phyloP scores from a whole-genome alignment of 2,888 invertebrate species.

The Clusia tigrina region DNA sequence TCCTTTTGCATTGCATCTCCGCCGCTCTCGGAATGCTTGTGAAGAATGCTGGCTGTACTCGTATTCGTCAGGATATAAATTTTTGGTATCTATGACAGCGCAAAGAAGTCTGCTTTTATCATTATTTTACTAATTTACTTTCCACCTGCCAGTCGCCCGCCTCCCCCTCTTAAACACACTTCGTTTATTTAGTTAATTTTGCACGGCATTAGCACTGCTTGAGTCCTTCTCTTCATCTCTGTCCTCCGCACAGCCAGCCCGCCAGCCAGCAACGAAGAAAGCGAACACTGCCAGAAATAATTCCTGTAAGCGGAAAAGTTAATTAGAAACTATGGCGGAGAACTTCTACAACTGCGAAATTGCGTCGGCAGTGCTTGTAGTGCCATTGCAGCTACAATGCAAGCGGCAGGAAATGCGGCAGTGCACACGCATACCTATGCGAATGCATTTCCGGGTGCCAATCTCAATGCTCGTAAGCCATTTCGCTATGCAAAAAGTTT shows the following conservation, averaged over 20 bases:
- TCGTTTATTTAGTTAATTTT: not conserved
- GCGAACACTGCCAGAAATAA: not conserved
- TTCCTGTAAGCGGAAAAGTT: not conserved
- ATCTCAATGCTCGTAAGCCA: not conserved
- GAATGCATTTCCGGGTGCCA: not conserved
- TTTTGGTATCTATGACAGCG: not conserved
- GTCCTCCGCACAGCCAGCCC: not conserved
- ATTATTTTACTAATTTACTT: not conserved
- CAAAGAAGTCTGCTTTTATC: too few relatives aligned
- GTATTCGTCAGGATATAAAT: too few relatives aligned
- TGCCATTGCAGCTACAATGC: too few relatives aligned
- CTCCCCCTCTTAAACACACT: not conserved
- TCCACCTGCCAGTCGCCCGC: not conserved
- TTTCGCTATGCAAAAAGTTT: too few relatives aligned
- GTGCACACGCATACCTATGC: not conserved
- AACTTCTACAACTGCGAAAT: not conserved
- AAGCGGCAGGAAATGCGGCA: too few relatives aligned
- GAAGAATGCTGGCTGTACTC: too few relatives aligned
- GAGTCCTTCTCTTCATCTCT: not conserved
- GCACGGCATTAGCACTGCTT: not conserved
- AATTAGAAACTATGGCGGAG: conserved; percentile 1
- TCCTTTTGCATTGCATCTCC: too few relatives aligned
- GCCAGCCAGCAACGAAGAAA: not conserved
- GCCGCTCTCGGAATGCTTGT: too few relatives aligned
- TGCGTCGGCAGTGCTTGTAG: too few relatives aligned